Base-by-base conservation (phyloP, 2,797 vertebrate species). In the Tangara arthus region DNA sequence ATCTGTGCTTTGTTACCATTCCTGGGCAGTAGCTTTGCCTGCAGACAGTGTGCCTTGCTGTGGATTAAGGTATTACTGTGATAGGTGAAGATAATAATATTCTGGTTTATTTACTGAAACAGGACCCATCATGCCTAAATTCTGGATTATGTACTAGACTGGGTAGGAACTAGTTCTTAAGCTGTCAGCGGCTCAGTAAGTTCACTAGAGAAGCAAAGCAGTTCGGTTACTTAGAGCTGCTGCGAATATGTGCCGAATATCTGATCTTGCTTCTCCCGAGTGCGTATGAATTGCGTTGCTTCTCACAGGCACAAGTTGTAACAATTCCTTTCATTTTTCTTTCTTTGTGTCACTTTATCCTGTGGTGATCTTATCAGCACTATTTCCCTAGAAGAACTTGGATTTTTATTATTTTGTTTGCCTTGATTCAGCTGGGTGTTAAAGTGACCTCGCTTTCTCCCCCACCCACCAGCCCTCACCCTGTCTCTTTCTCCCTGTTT, bases 371-470 rank as follows among this genome's bases (percentile, higher is more conserved):
- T 96, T 95, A 75, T 80, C 42, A 44, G 49, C 37, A 15, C 20
- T 79, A 61, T 89, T 94, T 94, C 94, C 84, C 68, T 72, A 61
- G 88, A 95, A 93, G 83, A 95, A 73, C 65, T 42, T 39, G 65
- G 57, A 26, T 82, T 90, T 87, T 85, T 44, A 21, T 82, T 82
- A 50, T 77, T 94, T 92, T 97, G 87, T 92, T 94, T 92, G 87
- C 80, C 64, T 92, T 49, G 42, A 86, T 92, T 94, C 93, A 65
- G 46, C 75, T 81, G 88, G 69, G 52, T 78, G 82, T 84, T 87
- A 63, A 63, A 92, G 44, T 72, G 84, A 88, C 93, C 93, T 96
- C 2, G 12, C 76, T 89, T 97, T 98, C 97, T 92, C 71, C 96
- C 96, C 86, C 83, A 78, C 90, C 56, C 76, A 82, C 23, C 52